Conservation (phyloP, 2,797 vertebrate species). For the Sebastes trivittatus region DNA sequence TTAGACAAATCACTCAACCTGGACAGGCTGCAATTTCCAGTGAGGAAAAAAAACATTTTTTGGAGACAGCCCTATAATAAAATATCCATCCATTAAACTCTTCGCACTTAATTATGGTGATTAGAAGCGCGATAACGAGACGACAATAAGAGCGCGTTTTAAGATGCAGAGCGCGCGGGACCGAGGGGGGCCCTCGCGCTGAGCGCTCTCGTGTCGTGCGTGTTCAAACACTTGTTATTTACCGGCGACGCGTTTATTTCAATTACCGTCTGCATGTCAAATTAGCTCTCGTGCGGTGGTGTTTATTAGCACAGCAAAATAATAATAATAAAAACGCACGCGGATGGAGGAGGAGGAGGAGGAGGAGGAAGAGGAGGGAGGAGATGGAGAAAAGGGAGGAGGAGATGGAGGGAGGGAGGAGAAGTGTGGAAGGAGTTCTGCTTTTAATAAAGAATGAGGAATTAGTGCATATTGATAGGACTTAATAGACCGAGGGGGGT, state of each 20-base stretch:
- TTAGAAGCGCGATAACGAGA: slow-evolving; percentile 37
- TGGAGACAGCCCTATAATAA: slow-evolving; percentile 14
- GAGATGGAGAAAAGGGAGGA: neutral
- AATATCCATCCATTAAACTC: slow-evolving; percentile 48
- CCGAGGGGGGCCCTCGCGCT: neutral
- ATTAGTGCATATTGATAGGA: slow-evolving; percentile 84
- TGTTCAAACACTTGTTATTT: slow-evolving; percentile 73
- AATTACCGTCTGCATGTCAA: slow-evolving; percentile 77
- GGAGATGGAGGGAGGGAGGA: neutral
- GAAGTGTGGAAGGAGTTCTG: slow-evolving; percentile 45
- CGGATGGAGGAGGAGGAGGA: neutral
- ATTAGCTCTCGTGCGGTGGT: slow-evolving; percentile 60
- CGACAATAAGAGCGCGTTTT: slow-evolving; percentile 48
- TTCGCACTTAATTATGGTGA: slow-evolving; percentile 46
- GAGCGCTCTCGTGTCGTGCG: slow-evolving; percentile 17
- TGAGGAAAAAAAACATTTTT: neutral
- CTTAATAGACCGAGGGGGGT: slow-evolving; percentile 80
- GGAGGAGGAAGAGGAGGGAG: too few relatives aligned
- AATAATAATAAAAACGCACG: slow-evolving; percentile 43
- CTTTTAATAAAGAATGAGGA: slow-evolving; percentile 78
- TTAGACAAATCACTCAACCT: slow-evolving; percentile 43
- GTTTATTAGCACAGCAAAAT: slow-evolving; percentile 78
- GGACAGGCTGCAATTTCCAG: slow-evolving; percentile 62
- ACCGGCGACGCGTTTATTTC: slow-evolving; percentile 71
- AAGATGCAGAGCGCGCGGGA: slow-evolving; percentile 27